Conservation (phyloP, 1,140 invertebrate species). For the Drosophila lowei region DNA sequence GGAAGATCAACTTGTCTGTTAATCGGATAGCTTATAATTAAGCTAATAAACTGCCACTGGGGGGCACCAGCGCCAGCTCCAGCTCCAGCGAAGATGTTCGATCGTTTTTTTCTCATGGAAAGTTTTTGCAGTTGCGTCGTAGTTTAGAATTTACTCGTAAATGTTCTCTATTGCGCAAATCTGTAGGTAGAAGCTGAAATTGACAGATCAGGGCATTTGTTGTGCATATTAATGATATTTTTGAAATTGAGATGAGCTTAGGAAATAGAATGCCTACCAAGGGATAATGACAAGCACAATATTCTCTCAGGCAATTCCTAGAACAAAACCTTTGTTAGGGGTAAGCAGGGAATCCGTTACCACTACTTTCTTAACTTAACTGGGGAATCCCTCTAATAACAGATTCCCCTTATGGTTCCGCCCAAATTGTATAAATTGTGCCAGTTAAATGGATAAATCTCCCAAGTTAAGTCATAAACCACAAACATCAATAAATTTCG, state of each 20-base stretch:
- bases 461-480: constrained; percentile 31
- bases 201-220: no score
- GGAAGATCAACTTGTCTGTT: constrained; percentile 53
- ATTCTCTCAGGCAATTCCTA: background rate
- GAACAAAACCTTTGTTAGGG: background rate
- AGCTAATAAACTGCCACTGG: constrained; percentile 53
- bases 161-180: no score
- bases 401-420: background rate
- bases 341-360: no score
- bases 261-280: no score
- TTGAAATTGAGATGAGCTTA: no score
- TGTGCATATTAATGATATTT: no score
- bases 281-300: background rate
- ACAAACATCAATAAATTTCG: constrained; percentile 31
- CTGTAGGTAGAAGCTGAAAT: no score
- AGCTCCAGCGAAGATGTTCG: constrained; percentile 25
- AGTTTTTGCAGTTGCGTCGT: constrained; percentile 37
- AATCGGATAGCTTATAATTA: constrained; percentile 68
- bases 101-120: constrained; percentile 51
- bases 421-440: constrained; percentile 8
- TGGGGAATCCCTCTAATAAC: no score
- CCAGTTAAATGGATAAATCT: constrained; percentile 21
- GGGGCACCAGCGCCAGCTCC: background rate
- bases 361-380: no score
- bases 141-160: constrained; percentile 29